These are phyloP conservation scores for Galemys pyrenaicus DNA, from an alignment of 2,113 vertebrate species.

Conservation along the genomic window DNA sequence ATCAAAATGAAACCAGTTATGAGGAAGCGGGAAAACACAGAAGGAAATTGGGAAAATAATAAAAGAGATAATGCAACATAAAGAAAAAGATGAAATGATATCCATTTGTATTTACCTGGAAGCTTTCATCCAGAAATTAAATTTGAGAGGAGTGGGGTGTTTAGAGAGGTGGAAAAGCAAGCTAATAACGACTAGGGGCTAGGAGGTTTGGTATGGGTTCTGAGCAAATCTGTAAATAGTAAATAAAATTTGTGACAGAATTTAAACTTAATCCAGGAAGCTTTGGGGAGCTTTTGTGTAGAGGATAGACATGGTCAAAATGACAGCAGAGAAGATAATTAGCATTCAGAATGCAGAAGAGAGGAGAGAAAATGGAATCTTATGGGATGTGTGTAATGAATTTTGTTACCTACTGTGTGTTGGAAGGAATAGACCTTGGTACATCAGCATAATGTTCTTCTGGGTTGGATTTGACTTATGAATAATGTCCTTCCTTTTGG, in stretches of 20 bases:
- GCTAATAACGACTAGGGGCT: slow-evolving; percentile 16
- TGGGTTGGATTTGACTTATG: background rate
- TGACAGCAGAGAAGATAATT: slow-evolving; percentile 21
- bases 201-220: background rate
- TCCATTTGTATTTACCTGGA: slow-evolving; percentile 69
- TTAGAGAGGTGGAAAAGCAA: background rate
- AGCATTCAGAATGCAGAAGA: slow-evolving; percentile 27
- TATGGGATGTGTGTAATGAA: background rate
- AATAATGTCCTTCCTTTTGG: background rate
- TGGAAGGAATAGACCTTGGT: background rate
- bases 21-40: slow-evolving; percentile 56
- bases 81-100: slow-evolving; percentile 61
- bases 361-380: background rate
- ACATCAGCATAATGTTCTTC: background rate
- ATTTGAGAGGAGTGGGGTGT: background rate
- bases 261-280: slow-evolving; percentile 43
- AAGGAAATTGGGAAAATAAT: slow-evolving; percentile 70
- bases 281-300: slow-evolving; percentile 11
- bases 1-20: slow-evolving; percentile 61
- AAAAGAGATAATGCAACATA: slow-evolving; percentile 66
- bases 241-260: slow-evolving; percentile 55
- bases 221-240: slow-evolving; percentile 18
- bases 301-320: background rate
- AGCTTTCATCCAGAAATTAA: slow-evolving; percentile 68
- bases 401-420: background rate